phyloP scores from a whole-genome alignment of 2,113 vertebrate species.

The Antechinus flavipes region DNA sequence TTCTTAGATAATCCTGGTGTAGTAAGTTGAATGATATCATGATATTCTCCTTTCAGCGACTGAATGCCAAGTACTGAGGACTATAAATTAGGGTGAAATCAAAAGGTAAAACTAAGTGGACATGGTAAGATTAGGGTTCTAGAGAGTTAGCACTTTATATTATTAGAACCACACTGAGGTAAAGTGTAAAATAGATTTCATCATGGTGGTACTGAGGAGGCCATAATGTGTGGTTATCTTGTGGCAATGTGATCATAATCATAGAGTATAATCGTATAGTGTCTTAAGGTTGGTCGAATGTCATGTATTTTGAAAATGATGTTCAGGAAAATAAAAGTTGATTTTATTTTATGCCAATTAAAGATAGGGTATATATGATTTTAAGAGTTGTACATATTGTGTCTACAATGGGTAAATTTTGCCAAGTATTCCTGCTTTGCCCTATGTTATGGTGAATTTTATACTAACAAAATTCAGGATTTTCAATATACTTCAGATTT shows the following conservation, averaged over 20 bases:
- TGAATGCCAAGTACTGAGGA: not conserved
- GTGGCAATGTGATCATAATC: not conserved
- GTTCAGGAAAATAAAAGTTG: not conserved
- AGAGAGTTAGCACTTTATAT: not conserved
- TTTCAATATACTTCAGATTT: not conserved
- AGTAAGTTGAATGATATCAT: not conserved
- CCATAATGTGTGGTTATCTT: not conserved
- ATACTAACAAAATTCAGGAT: not conserved
- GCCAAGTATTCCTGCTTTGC: constrained; percentile 3
- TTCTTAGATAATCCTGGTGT: not conserved
- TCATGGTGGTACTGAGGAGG: not conserved
- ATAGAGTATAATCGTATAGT: constrained; percentile 19
- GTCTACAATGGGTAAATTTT: not conserved
- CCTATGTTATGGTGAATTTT: not conserved
- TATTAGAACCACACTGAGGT: not conserved
- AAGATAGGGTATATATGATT: not conserved
- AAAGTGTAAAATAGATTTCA: constrained; percentile 31
- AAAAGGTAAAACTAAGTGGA: not conserved
- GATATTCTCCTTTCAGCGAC: not conserved
- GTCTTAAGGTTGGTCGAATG: not conserved
- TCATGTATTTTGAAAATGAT: not conserved
- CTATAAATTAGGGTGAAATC: not conserved
- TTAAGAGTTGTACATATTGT: not conserved
- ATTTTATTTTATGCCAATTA: not conserved
- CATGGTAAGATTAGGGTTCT: not conserved